Percentiles rank a stretch among this genome's conserved stretches.
Evolutionary conservation across 2,797 vertebrate genomes (phyloP).

Genomic region (Melopsittacus undulatus): DNA sequence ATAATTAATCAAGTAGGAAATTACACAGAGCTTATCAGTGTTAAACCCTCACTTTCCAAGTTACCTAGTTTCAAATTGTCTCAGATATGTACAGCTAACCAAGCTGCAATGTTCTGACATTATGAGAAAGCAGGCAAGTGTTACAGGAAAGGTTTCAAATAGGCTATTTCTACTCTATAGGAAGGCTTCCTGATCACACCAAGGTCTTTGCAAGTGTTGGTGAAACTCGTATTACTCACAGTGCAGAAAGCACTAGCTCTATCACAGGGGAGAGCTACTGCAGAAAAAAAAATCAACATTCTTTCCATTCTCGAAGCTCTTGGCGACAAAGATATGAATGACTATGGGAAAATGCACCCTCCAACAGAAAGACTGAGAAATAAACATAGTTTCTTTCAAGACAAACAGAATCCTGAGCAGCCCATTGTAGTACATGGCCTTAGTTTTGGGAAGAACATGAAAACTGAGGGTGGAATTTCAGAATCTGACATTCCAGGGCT

Average conservation of each 20-base stretch:
- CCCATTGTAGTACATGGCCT: not conserved
- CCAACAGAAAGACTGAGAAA: not conserved
- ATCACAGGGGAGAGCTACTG: not conserved
- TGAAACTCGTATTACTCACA: not conserved
- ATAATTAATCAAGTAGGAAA: conserved; percentile 26
- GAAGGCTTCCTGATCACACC: not conserved
- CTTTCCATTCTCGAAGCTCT: not conserved
- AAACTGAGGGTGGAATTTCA: not conserved
- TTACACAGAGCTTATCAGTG: not conserved
- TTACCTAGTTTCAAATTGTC: not conserved
- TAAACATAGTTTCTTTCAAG: not conserved
- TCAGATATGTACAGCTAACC: accelerated
- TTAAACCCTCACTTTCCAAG: not conserved
- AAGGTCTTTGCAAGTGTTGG: not conserved
- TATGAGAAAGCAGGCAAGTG: conserved; percentile 19
- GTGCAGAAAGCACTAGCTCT: not conserved
- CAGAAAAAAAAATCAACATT: not conserved
- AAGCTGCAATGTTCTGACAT: not conserved
- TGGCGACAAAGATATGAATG: not conserved
- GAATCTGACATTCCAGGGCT: conserved; percentile 11
- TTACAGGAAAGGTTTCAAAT: not conserved
- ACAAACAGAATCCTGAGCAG: not conserved
- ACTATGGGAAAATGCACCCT: not conserved
- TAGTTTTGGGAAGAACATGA: not conserved
- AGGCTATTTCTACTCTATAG: not conserved